A percentile compares a stretch with the other conserved stretches of the same genome.
Conservation (phyloP, 2,797 vertebrate species). For the Kryptopterus vitreolus region DNA sequence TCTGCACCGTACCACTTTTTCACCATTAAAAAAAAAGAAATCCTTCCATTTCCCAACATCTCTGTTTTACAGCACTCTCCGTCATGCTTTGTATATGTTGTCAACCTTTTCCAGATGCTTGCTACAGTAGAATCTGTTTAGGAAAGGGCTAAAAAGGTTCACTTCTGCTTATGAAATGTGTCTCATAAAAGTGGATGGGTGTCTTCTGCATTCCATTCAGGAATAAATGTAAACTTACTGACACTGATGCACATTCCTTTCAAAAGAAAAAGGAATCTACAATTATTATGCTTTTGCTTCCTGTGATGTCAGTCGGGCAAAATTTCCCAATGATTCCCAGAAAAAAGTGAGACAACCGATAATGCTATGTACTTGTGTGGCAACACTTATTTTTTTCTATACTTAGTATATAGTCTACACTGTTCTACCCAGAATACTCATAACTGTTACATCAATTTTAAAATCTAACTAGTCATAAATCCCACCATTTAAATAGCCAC, state of each 20-base stretch:
- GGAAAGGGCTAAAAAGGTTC: slow-evolving; percentile 14
- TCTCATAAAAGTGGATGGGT: background rate
- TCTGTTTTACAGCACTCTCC: slow-evolving; percentile 38
- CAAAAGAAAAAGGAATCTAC: background rate
- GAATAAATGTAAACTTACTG: background rate
- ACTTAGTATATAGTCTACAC: no score
- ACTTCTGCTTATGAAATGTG: slow-evolving; percentile 38
- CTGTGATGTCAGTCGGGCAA: slow-evolving; percentile 25
- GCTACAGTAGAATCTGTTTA: slow-evolving; percentile 33
- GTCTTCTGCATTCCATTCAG: slow-evolving; percentile 10
- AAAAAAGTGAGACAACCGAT: background rate
- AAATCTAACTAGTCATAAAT: background rate
- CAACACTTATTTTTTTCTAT: no score
- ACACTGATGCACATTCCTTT: slow-evolving; percentile 8
- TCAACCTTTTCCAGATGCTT: slow-evolving; percentile 33
- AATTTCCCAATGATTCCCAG: slow-evolving; percentile 28
- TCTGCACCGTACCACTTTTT: slow-evolving; percentile 34
- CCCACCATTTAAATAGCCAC: no score
- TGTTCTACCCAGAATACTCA: background rate
- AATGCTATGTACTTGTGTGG: background rate
- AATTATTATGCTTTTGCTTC: background rate
- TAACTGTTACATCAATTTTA: background rate
- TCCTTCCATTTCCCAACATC: slow-evolving; percentile 26
- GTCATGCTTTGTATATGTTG: slow-evolving; percentile 31
- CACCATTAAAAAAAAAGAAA: slow-evolving; percentile 19